phyloP scores from a whole-genome alignment of 2,113 vertebrate genomes.

The Marmota monax region DNA sequence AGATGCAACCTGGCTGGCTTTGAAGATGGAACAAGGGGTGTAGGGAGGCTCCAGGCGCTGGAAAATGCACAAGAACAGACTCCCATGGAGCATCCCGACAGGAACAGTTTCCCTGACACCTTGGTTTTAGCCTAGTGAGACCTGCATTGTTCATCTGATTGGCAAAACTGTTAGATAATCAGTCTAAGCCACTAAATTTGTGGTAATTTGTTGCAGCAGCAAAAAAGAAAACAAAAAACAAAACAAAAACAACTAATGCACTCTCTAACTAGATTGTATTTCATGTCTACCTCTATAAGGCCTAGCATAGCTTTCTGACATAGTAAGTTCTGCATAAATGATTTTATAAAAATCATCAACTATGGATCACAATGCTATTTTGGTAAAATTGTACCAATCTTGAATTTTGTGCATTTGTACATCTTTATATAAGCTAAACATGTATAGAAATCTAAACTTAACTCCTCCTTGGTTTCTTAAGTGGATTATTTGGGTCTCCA shows the following conservation, averaged over 20 bases:
- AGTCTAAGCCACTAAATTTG: background rate
- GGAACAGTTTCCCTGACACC: background rate
- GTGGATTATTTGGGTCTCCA: background rate
- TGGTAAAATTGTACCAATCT: background rate
- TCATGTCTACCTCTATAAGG: background rate
- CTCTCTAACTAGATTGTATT: background rate
- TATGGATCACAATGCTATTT: background rate
- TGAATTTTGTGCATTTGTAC: background rate
- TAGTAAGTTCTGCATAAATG: background rate
- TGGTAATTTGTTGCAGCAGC: background rate
- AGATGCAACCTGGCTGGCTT: background rate
- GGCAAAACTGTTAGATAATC: background rate
- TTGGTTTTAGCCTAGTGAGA: background rate
- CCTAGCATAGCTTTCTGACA: background rate
- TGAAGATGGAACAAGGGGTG: background rate
- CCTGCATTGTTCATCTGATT: background rate
- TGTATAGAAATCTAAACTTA: conserved; percentile 3
- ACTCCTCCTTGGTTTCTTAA: background rate
- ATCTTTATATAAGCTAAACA: background rate
- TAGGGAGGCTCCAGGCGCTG: background rate
- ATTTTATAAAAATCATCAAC: background rate
- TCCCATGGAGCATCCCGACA: background rate
- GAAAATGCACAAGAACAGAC: background rate
- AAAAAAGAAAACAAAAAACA: too few relatives aligned
- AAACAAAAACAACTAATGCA: background rate